phyloP scores from a whole-genome alignment of 2,888 invertebrate species.

The Stenodera caucasica region DNA sequence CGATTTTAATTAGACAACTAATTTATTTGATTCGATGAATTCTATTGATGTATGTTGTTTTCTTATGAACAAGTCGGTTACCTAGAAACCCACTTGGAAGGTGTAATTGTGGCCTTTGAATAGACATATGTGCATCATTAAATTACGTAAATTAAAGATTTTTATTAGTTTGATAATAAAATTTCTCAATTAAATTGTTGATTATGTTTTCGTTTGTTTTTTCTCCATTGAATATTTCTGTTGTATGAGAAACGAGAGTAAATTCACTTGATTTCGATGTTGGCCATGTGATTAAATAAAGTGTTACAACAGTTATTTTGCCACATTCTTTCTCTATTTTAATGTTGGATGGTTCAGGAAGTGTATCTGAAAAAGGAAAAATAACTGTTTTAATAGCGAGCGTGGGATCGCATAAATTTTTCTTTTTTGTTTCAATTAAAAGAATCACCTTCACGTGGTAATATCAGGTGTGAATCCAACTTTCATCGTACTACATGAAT shows the following conservation, averaged over 20 bases:
- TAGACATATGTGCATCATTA: conserved; percentile 16
- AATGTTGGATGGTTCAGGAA: conserved; percentile 21
- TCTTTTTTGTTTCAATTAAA: conserved; percentile 5
- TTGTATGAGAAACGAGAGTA: conserved; percentile 28
- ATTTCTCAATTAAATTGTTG: too few relatives aligned
- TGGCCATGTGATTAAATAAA: conserved; percentile 12
- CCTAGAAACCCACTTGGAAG: conserved; percentile 29
- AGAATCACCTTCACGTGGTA: conserved; percentile 7
- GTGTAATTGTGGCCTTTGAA: conserved; percentile 17
- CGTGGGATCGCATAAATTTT: conserved; percentile 22
- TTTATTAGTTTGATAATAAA: neutral
- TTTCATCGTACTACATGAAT: neutral
- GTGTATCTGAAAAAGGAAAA: conserved; percentile 14
- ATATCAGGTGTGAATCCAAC: conserved; percentile 5
- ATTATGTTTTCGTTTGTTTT: too few relatives aligned
- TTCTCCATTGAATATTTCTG: neutral
- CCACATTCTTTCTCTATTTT: conserved; percentile 22
- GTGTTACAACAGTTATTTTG: conserved; percentile 30
- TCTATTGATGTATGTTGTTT: conserved; percentile 4
- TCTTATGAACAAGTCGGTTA: conserved; percentile 28
- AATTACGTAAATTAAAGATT: conserved; percentile 21
- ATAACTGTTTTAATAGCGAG: conserved; percentile 21
- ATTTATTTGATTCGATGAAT: conserved; percentile 10
- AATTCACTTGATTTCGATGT: conserved; percentile 18
- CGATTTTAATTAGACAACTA: conserved; percentile 1